Percentiles rank a stretch among this genome's conserved stretches.
phyloP scores from a whole-genome alignment of 2,797 vertebrate genomes.

The Sebastes miniatus region DNA sequence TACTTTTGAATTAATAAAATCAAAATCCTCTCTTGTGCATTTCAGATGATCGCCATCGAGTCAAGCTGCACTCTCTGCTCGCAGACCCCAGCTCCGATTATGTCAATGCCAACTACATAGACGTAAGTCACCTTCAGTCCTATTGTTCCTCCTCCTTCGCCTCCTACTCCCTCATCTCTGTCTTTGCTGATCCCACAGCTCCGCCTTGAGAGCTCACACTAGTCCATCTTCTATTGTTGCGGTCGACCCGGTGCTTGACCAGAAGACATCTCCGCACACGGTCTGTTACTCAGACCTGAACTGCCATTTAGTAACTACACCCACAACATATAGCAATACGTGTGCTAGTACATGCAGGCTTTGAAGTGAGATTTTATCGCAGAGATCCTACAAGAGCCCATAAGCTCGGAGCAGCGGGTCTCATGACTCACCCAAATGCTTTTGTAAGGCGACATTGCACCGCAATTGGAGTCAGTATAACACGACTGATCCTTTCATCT shows the following conservation, averaged over 20 bases:
- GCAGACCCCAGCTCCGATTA: conserved; percentile 93
- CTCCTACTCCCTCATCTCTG: not conserved
- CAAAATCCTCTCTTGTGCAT: not conserved
- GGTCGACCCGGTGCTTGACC: conserved; percentile 4
- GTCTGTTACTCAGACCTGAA: not conserved
- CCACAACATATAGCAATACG: not conserved
- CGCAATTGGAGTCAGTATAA: not conserved
- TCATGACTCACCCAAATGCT: conserved; percentile 36
- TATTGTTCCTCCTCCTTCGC: not conserved
- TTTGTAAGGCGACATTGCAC: conserved; percentile 11
- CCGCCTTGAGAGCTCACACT: not conserved
- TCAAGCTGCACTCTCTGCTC: conserved; percentile 92
- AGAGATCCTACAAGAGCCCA: conserved; percentile 42
- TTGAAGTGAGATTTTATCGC: conserved; percentile 23
- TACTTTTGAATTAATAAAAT: not conserved
- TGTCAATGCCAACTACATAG: conserved; percentile 96
- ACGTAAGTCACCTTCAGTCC: conserved; percentile 84
- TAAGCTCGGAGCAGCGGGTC: conserved; percentile 27
- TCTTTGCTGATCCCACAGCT: conserved; percentile 4
- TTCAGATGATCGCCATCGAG: conserved; percentile 92
- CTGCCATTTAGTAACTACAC: conserved; percentile 21
- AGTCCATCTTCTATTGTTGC: not conserved
- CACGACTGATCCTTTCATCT: conserved; percentile 58
- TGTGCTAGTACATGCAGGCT: not conserved
- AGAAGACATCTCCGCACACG: not conserved